phyloP scores from a whole-genome alignment of 1,140 invertebrate species.

The Ostrea denselamellosa region DNA sequence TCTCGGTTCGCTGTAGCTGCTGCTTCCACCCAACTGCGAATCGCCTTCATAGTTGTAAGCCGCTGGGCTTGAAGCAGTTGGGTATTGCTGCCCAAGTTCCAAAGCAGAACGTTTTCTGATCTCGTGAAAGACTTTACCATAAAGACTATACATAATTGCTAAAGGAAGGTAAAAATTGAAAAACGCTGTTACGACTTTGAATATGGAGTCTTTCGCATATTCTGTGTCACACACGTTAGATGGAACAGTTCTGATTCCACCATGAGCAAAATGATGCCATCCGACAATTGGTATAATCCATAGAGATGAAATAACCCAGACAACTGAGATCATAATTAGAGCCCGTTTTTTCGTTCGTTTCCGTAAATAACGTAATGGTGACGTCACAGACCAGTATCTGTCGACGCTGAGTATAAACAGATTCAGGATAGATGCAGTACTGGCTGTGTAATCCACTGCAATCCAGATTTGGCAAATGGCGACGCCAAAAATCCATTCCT shows the following conservation, averaged over 20 bases:
- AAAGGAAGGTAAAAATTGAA: slow-evolving; percentile 83
- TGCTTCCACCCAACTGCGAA: slow-evolving; percentile 57
- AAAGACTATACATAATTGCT: slow-evolving; percentile 81
- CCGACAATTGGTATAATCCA: slow-evolving; percentile 81
- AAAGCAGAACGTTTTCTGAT: slow-evolving; percentile 80
- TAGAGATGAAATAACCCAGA: slow-evolving; percentile 80
- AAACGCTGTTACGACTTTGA: slow-evolving; percentile 81
- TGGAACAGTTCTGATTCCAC: slow-evolving; percentile 73
- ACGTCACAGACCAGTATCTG: slow-evolving; percentile 81
- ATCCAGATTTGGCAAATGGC: slow-evolving; percentile 80
- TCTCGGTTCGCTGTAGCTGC: slow-evolving; percentile 44
- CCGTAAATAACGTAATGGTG: slow-evolving; percentile 82
- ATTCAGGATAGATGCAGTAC: slow-evolving; percentile 84
- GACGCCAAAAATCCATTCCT: slow-evolving; percentile 82
- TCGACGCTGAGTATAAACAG: slow-evolving; percentile 81
- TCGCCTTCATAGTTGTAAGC: slow-evolving; percentile 26
- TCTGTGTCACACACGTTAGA: slow-evolving; percentile 81
- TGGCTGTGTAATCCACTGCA: slow-evolving; percentile 83
- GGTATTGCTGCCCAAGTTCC: slow-evolving; percentile 75
- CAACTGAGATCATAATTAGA: slow-evolving; percentile 79
- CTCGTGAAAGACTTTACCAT: slow-evolving; percentile 81
- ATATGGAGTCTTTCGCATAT: slow-evolving; percentile 80
- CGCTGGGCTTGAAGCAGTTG: background rate
- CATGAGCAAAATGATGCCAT: slow-evolving; percentile 80
- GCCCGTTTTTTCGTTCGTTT: slow-evolving; percentile 83